These are phyloP conservation scores for Hyles lineata DNA, from an alignment of 2,888 invertebrate genomes.

Conservation along the genomic window DNA sequence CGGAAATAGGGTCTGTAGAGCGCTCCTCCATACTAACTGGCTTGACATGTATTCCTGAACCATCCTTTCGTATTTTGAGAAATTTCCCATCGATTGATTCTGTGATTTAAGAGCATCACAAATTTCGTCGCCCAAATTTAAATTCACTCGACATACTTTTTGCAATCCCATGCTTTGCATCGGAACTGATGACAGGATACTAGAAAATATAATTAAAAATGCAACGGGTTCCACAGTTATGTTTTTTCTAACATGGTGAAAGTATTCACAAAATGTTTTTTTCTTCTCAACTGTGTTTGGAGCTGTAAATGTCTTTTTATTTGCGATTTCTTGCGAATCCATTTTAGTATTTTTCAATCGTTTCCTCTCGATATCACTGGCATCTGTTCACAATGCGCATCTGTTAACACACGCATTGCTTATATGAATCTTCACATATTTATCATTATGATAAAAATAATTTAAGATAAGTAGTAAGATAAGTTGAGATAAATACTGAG, in stretches of 20 bases:
- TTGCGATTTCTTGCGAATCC: not conserved
- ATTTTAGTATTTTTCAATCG: not conserved
- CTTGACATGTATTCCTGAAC: constrained; percentile 83
- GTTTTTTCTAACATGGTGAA: constrained; percentile 6
- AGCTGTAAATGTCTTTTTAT: not conserved
- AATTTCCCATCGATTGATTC: constrained; percentile 84
- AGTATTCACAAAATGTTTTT: constrained; percentile 2
- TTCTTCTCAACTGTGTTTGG: not conserved
- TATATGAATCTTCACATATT: not conserved
- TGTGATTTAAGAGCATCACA: constrained; percentile 86
- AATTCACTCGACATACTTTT: constrained; percentile 82
- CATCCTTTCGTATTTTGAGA: not conserved
- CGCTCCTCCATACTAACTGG: constrained; percentile 90
- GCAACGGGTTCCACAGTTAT: constrained; percentile 85
- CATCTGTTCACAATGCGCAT: not conserved
- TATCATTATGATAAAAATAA: not conserved
- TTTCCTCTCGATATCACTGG: not conserved
- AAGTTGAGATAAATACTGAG: not conserved
- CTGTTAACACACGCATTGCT: not conserved
- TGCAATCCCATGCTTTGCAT: constrained; percentile 48
- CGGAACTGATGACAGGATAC: constrained; percentile 78
- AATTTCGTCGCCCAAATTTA: constrained; percentile 82
- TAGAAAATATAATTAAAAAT: constrained; percentile 25
- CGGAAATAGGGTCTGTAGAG: constrained; percentile 89
- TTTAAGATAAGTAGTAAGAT: too few species aligned